These are phyloP conservation scores for Xylocopa sonorina DNA, from an alignment of 1,140 invertebrate species.

Conservation along the genomic window DNA sequence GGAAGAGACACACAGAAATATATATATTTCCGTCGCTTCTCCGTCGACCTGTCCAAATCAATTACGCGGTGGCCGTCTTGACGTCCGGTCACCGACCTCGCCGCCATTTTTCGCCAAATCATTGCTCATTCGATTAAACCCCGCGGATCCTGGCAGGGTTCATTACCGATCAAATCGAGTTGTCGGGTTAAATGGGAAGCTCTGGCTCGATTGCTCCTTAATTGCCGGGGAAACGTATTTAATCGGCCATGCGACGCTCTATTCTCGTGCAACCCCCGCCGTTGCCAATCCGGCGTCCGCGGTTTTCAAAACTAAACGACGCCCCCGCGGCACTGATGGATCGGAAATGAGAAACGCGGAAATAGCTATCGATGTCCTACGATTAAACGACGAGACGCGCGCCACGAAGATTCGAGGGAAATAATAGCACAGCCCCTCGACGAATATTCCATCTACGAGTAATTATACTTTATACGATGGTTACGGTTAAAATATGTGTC, in stretches of 20 bases:
- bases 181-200: conserved; percentile 1
- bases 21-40: not conserved
- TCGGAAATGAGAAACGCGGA: not conserved
- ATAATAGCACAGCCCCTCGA: too few species aligned
- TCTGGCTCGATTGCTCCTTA: conserved; percentile 25
- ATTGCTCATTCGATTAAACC: not conserved
- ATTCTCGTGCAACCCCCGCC: not conserved
- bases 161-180: conserved; percentile 19
- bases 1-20: too few species aligned
- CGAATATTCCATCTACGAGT: too few species aligned
- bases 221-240: conserved; percentile 15
- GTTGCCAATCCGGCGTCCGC: conserved; percentile 8
- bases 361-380: not conserved
- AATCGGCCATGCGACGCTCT: conserved; percentile 19
- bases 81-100: not conserved
- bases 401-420: too few species aligned
- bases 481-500: too few species aligned
- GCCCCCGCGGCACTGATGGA: not conserved
- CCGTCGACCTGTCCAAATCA: not conserved
- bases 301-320: conserved; percentile 4
- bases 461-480: too few species aligned
- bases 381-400: not conserved
- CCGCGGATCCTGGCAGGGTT: conserved; percentile 11
- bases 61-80: not conserved
- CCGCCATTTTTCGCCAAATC: conserved; percentile 18